Base-by-base conservation (phyloP, 2,113 vertebrate species). In the Malurus melanocephalus region DNA sequence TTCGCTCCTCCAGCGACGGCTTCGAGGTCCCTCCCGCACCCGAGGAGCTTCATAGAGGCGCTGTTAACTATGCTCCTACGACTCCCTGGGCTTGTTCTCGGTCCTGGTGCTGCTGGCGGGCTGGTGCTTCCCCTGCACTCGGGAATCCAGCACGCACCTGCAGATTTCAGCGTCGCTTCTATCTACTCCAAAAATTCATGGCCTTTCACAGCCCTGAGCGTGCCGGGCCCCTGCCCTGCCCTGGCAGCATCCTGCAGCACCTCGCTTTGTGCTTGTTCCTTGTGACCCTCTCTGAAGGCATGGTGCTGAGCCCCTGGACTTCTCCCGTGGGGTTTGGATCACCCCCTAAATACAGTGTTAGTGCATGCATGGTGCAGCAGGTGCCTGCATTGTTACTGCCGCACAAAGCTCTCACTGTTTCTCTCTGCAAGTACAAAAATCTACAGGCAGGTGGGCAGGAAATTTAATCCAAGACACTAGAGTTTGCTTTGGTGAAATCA, bases 71-170 rank as follows among this genome's bases (percentile, higher is more conserved):
- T 3, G 22, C 8, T 38, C 13, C n/a, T 1, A 38, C 38, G 30
- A 10, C 6, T 19, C 14, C 6, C 16, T 2, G 33, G 2, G 0
- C 21, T 30, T 4, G 3, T 46, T 6, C 51, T 0, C 16, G 18
- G 28, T 14, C 7, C 13, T 1, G 14, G 7, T 6, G 23, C 9
- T 43, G 46, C 10, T 24, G n/a, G 13, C 22, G 38, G 11, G 27
- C 23, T 5, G 49, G 22, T 10, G 40, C 17, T 64, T 27, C 16
- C 3, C 5, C 20, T 5, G 20, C 3, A 11, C 38, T 40, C 16
- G 20, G 24, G 28, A 53, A 5, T 7, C 3, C 21, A 10, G 24
- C 11, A 10, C 24, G 11, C 5, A 32, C 19, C 40, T 13, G 24
- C 23, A 14, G 13, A 20, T 60, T 46, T 67, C 61, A 53, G 28